Evolutionary conservation across 2,113 vertebrate species (phyloP).

Genomic region (Deroptyus accipitrinus): DNA sequence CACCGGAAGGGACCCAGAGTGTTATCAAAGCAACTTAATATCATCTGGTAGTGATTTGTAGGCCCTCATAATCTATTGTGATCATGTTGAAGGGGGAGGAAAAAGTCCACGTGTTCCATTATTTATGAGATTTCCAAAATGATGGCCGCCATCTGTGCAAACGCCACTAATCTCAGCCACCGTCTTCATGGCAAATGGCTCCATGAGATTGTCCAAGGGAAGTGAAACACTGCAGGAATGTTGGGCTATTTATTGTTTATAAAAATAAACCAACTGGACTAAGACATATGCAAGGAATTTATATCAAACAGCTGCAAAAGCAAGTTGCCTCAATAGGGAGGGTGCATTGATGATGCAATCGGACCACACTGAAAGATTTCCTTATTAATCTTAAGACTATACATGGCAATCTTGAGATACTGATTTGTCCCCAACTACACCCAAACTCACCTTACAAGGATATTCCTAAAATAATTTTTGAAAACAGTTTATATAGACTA

Average conservation of each 20-base stretch:
- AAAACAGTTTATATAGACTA: neutral
- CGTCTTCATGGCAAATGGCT: conserved; percentile 74
- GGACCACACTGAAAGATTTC: conserved; percentile 79
- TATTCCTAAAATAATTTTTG: neutral
- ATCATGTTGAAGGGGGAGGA: conserved; percentile 68
- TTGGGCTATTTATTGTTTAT: conserved; percentile 94
- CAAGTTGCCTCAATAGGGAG: conserved; percentile 83
- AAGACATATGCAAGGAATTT: conserved; percentile 95
- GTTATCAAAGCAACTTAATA: conserved; percentile 84
- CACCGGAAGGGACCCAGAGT: conserved; percentile 80
- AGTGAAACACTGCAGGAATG: conserved; percentile 84
- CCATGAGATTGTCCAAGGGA: conserved; percentile 72
- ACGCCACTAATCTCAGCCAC: conserved; percentile 73
- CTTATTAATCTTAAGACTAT: conserved; percentile 37
- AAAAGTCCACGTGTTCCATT: conserved; percentile 53
- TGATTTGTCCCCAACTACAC: neutral
- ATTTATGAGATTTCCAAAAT: conserved; percentile 81
- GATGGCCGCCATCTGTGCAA: conserved; percentile 88
- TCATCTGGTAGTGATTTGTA: conserved; percentile 89
- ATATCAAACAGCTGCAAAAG: conserved; percentile 97
- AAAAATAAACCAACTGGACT: conserved; percentile 96
- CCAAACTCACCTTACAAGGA: neutral
- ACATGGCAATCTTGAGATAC: neutral
- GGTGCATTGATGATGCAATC: conserved; percentile 69
- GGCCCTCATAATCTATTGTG: conserved; percentile 81